Evolutionary conservation across 2,797 vertebrate genomes (phyloP), one percentile per base, ranked within the genome.

Genomic region (Crenuchus spilurus): DNA sequence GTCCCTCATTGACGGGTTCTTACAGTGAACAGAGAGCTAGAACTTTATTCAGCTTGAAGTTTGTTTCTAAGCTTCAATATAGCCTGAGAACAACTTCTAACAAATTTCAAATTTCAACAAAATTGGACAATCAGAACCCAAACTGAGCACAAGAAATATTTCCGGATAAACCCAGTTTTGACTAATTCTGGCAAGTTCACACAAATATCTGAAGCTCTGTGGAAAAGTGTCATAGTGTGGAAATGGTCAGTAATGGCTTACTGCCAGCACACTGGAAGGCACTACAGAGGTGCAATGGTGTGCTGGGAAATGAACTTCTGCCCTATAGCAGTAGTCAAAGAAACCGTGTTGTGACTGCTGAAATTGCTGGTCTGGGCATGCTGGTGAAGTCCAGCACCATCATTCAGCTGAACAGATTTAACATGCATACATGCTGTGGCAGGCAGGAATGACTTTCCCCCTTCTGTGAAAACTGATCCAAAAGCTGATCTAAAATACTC

Each of bases 241-340:
- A 76, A 82, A 71, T 78, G 49, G 75, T 65, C 11, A 2, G 0
- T 24, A 35, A 35, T 70, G 61, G 77, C n/a, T 6, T 64, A 73
- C 28, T 72, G 60, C 74, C 71, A 49, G n/a, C 51, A 14, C 69
- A 64, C 42, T 48, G 58, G 71, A 72, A 66, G 77, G 57, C 65
- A 72, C 30, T 1, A 28, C n/a, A 10, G 52, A 77, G 76, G 77
- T 80, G 66, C 48, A 49, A 46, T 7, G 26, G 51, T 81, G 66
- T 74, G 62, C 76, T 84, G 82, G 44, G 77, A 79, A 71, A 70
- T 77, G 64, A 84, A 70, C 74, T 81, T 41, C 75, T 75, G 63
- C 26, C 57, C 70, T 72, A 52, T 6, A 49, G 64, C 75, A 73
- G 68, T 57, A 48, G 60, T 58, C 49, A 73, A 48, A 70, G 28